Evolutionary conservation across 2,888 invertebrate species (phyloP).

Genomic region (Diogma glabrata): DNA sequence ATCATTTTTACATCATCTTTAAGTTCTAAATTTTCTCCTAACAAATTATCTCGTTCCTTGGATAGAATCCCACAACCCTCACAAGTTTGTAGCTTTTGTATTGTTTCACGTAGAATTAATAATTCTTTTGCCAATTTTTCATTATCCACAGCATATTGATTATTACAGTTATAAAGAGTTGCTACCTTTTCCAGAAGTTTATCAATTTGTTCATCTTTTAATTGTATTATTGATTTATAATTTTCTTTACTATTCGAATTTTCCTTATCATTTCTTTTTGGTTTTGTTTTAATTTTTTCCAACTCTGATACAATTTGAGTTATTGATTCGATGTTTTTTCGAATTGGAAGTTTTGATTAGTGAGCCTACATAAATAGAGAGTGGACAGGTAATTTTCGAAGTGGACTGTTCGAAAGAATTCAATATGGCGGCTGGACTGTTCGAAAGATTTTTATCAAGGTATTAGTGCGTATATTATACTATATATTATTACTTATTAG

Average conservation of each 20-base stretch:
- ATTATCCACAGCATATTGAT: slow-evolving; percentile 50
- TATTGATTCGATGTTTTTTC: slow-evolving; percentile 11
- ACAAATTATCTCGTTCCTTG: slow-evolving; percentile 27
- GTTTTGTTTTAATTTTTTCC: slow-evolving; percentile 8
- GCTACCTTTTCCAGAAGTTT: slow-evolving; percentile 51
- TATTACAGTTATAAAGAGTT: slow-evolving; percentile 46
- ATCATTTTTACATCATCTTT: slow-evolving; percentile 58
- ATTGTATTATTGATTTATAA: slow-evolving; percentile 35
- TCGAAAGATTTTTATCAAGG: too few species aligned
- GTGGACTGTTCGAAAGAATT: too few species aligned
- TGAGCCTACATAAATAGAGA: too few species aligned
- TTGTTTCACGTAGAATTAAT: slow-evolving; percentile 40
- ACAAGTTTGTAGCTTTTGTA: slow-evolving; percentile 39
- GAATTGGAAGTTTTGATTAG: slow-evolving; percentile 9
- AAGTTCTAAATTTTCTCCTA: slow-evolving; percentile 45
- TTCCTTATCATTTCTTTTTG: neutral
- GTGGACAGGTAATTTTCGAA: too few species aligned
- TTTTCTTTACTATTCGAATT: neutral
- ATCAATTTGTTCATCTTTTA: slow-evolving; percentile 46
- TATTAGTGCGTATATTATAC: too few species aligned
- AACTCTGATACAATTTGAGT: slow-evolving; percentile 9
- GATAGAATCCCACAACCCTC: slow-evolving; percentile 25
- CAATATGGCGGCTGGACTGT: too few species aligned
- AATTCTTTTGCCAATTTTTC: slow-evolving; percentile 43
- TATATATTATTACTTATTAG: too few species aligned